Base-by-base conservation (phyloP, 2,797 vertebrate species). In the Scarus forsteni region DNA sequence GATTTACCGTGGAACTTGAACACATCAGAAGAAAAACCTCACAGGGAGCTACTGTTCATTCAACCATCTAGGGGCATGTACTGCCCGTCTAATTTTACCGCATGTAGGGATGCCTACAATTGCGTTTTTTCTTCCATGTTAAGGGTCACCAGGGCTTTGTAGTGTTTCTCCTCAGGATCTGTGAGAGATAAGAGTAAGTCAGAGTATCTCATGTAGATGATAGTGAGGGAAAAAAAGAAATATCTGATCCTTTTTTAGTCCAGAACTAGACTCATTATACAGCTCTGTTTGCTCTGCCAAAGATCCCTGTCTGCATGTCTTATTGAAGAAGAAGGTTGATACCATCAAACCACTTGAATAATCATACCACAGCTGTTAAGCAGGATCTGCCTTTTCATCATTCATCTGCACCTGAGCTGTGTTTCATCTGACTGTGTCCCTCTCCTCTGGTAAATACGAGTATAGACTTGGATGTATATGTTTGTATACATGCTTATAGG, bases 281-380 rank as follows among this genome's bases (percentile, higher is more conserved):
- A 4, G 2, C 44, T 60, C 7, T 53, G 77, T 73, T 82, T 81
- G 61, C 72, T 75, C 69, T 64, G 77, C 53, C 57, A 70, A 66
- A 78, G 74, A 88, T 89, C 79, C 81, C 61, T 60, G 75, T 79
- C 75, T 64, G 66, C 14, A 14, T 44, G 60, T 80, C 57, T 87
- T 80, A 82, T 86, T 85, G 72, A 52, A 79, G 69, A 60, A 83
- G 84, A 90, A 70, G 67, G 80, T 38, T 84, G 70, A 60, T 64
- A 61, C 75, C 58, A 42, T 56, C 56, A 81, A 54, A 79, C 59
- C 61, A 55, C 58, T 45, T 6, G 65, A 81, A 81, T 75, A 74
- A 80, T 85, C 60, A 79, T 57, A 68, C 39, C 6, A 3, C 67
- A 81, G 59, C 79, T 81, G 81, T 78, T 70, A 67, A 72, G 65